Percentiles rank a stretch among this genome's conserved stretches.
Evolutionary conservation across 2,113 vertebrate genomes (phyloP).

Genomic region (Cyanistes caeruleus): DNA sequence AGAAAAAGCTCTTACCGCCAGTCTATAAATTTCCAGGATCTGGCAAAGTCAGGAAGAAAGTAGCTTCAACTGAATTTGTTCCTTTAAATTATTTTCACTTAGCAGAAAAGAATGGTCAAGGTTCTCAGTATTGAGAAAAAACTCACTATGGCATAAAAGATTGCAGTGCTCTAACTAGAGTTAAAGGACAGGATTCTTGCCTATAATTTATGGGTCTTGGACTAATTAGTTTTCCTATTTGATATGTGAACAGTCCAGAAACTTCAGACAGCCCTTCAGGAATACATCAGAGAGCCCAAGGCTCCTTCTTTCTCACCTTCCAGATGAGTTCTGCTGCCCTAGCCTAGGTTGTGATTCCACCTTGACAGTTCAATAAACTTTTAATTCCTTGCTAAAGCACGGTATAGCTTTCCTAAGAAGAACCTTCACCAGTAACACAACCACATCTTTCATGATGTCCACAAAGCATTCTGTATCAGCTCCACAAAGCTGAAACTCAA

Average conservation of each 20-base stretch:
- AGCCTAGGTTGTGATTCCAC: background rate
- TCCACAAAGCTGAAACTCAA: background rate
- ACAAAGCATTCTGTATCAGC: background rate
- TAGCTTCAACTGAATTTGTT: background rate
- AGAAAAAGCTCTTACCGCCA: background rate
- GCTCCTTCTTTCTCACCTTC: background rate
- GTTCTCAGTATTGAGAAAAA: background rate
- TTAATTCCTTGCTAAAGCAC: background rate
- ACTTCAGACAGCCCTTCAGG: background rate
- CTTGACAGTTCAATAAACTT: background rate
- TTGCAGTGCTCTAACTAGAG: background rate
- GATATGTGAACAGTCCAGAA: background rate
- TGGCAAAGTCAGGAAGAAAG: background rate
- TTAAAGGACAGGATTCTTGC: background rate
- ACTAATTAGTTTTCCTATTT: background rate
- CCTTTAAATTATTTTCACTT: background rate
- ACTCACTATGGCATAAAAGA: accelerated
- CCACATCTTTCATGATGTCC: background rate
- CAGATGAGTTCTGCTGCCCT: background rate
- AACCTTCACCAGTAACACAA: background rate
- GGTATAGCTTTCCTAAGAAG: background rate
- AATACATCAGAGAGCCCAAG: background rate
- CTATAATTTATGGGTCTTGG: background rate
- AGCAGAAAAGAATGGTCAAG: background rate
- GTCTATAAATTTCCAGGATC: background rate